Percentiles rank a stretch among this genome's conserved stretches.
These are phyloP conservation scores for Kryptolebias ocellatus DNA, from an alignment of 2,797 vertebrate genomes.

Conservation along the genomic window DNA sequence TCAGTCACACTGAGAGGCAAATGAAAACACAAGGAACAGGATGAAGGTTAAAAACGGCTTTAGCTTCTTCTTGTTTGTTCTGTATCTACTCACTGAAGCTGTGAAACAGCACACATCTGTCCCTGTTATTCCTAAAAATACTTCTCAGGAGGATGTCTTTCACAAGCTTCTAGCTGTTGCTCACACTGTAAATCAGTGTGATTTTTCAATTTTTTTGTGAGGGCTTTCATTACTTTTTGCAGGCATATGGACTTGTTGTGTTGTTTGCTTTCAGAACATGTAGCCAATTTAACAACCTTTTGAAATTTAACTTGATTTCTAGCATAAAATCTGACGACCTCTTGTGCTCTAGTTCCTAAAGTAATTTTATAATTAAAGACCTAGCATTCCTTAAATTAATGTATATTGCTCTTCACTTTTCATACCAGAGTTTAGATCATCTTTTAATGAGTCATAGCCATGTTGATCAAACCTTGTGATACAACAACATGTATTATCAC, in stretches of 20 bases:
- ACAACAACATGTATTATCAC: too few species aligned
- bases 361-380: neutral
- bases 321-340: slow-evolving; percentile 8
- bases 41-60: slow-evolving; percentile 39
- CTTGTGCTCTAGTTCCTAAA: neutral
- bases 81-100: slow-evolving; percentile 31
- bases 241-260: slow-evolving; percentile 27
- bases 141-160: slow-evolving; percentile 51
- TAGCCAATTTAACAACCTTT: slow-evolving; percentile 14
- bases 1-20: slow-evolving; percentile 75
- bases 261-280: slow-evolving; percentile 18
- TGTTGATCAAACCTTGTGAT: too few species aligned
- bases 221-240: slow-evolving; percentile 48
- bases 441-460: too few species aligned
- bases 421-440: too few species aligned
- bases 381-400: neutral
- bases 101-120: slow-evolving; percentile 69
- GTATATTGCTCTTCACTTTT: too few species aligned
- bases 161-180: slow-evolving; percentile 29
- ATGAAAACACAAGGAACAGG: slow-evolving; percentile 52
- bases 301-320: slow-evolving; percentile 18
- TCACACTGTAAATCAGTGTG: slow-evolving; percentile 59
- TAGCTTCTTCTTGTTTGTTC: slow-evolving; percentile 30
- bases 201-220: slow-evolving; percentile 54
- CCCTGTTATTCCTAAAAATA: slow-evolving; percentile 52